phyloP scores from a whole-genome alignment of 2,888 invertebrate genomes.

The Embidobia sp. region DNA sequence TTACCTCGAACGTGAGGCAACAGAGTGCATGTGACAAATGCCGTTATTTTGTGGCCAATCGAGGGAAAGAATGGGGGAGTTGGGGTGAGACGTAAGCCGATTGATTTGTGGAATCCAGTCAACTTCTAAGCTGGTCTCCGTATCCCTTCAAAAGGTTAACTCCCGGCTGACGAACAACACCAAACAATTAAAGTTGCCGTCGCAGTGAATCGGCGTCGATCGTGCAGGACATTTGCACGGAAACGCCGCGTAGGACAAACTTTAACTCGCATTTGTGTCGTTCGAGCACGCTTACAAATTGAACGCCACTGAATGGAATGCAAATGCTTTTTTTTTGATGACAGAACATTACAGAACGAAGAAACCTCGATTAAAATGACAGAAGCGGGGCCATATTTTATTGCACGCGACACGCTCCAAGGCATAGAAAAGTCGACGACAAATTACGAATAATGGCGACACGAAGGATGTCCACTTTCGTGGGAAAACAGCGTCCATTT shows the following conservation, averaged over 20 bases:
- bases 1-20: constrained; percentile 24
- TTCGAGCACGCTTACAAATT: constrained; percentile 29
- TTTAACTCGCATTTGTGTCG: constrained; percentile 7
- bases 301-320: constrained; percentile 16
- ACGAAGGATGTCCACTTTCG: too few relatives aligned
- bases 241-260: constrained; percentile 29
- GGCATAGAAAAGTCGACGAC: too few relatives aligned
- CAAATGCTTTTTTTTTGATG: too few relatives aligned
- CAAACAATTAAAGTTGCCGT: constrained; percentile 51
- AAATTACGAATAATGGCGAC: too few relatives aligned
- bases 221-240: constrained; percentile 17
- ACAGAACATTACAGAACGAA: too few relatives aligned
- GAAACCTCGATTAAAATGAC: constrained; percentile 31
- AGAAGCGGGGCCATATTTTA: constrained; percentile 27
- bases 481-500: too few relatives aligned
- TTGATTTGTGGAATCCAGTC: constrained; percentile 51
- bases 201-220: constrained; percentile 25
- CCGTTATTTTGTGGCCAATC: constrained; percentile 36
- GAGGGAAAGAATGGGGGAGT: constrained; percentile 32
- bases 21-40: constrained; percentile 3
- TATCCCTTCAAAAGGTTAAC: constrained; percentile 40
- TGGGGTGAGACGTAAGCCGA: constrained; percentile 37
- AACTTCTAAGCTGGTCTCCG: constrained; percentile 41
- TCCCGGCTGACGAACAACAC: constrained; percentile 28
- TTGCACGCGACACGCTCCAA: constrained; percentile 15